Conservation (phyloP, 2,797 vertebrate species). For the Kryptopterus vitreolus region DNA sequence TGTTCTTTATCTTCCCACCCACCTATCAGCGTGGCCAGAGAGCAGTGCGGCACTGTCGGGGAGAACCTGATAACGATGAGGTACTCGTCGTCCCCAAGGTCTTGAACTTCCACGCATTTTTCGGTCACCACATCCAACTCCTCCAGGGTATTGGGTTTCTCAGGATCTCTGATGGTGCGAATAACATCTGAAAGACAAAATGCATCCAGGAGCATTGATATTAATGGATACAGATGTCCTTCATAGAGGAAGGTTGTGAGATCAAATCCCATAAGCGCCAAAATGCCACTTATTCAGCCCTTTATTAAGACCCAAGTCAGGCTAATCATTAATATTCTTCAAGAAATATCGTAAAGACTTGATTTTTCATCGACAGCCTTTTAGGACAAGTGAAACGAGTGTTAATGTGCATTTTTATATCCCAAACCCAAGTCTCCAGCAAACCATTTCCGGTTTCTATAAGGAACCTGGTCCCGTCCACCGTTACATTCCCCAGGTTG, state of each 20-base stretch:
- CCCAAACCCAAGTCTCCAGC: too few species aligned
- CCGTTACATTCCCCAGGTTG: slow-evolving; percentile 40
- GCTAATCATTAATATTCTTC: too few species aligned
- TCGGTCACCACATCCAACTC: slow-evolving; percentile 95
- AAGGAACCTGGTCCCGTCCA: too few species aligned
- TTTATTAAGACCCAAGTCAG: not conserved
- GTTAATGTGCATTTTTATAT: too few species aligned
- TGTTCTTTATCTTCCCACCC: slow-evolving; percentile 53
- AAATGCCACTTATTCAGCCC: not conserved
- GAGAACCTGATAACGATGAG: slow-evolving; percentile 92
- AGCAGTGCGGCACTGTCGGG: slow-evolving; percentile 96
- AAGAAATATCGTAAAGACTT: too few species aligned
- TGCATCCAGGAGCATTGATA: not conserved
- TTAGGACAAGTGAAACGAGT: too few species aligned
- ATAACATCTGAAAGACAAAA: slow-evolving; percentile 83
- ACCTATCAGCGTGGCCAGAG: slow-evolving; percentile 96
- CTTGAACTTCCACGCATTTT: slow-evolving; percentile 86
- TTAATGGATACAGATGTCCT: not conserved
- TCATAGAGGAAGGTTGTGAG: not conserved
- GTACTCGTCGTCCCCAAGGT: slow-evolving; percentile 84
- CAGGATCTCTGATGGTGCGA: slow-evolving; percentile 91
- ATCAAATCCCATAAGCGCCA: not conserved
- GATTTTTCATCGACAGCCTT: too few species aligned
- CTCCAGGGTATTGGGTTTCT: slow-evolving; percentile 94
- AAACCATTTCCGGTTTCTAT: not conserved